Evolutionary conservation across 2,888 invertebrate genomes (phyloP).

Genomic region (Bombylius major): DNA sequence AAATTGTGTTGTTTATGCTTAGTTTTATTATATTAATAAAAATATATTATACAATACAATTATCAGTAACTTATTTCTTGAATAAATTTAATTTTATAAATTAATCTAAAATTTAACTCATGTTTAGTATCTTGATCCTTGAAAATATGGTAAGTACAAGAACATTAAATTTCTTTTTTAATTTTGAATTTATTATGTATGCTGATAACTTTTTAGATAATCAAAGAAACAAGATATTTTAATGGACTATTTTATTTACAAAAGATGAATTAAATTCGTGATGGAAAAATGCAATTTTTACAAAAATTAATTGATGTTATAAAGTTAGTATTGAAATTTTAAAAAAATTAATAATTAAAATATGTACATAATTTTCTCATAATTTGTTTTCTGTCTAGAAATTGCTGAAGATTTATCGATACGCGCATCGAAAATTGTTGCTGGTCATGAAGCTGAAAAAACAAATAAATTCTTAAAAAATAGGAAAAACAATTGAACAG

Average conservation of each 20-base stretch:
- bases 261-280: constrained; percentile 72
- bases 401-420: constrained; percentile 46
- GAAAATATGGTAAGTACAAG: too few relatives aligned
- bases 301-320: constrained; percentile 69
- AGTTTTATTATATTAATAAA: too few relatives aligned
- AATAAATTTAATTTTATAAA: too few relatives aligned
- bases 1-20: too few relatives aligned
- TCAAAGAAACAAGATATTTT: constrained; percentile 78
- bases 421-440: constrained; percentile 84
- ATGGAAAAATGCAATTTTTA: constrained; percentile 75
- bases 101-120: too few relatives aligned
- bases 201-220: constrained; percentile 44
- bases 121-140: too few relatives aligned
- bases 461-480: constrained; percentile 77
- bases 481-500: constrained; percentile 62
- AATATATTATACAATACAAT: too few relatives aligned
- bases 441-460: constrained; percentile 87
- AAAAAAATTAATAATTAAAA: too few relatives aligned
- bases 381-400: constrained; percentile 17
- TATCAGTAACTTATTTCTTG: too few relatives aligned
- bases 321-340: constrained; percentile 42
- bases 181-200: background rate
- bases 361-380: background rate
- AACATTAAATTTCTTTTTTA: too few relatives aligned
- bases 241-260: constrained; percentile 71